Conservation (phyloP, 1,140 invertebrate species). For the Parapsyche elsis region DNA sequence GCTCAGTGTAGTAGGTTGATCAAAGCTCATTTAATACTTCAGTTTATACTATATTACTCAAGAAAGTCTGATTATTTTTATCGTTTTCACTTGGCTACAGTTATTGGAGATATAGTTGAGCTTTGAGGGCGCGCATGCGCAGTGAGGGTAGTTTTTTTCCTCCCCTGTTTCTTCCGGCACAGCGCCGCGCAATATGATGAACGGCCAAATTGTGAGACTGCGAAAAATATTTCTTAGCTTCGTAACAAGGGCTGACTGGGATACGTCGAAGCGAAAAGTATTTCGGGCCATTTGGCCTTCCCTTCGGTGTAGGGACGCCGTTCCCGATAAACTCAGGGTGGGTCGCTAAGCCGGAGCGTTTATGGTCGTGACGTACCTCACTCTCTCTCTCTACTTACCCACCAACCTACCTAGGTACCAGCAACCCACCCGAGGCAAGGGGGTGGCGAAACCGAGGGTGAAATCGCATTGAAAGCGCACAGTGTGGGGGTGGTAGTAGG, state of each 20-base stretch:
- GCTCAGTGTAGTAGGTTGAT: too few species aligned
- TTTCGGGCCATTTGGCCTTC: conserved; percentile 53
- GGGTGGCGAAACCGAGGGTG: conserved; percentile 38
- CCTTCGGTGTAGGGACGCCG: conserved; percentile 29
- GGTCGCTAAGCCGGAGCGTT: conserved; percentile 39
- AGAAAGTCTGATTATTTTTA: too few species aligned
- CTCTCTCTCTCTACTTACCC: too few species aligned
- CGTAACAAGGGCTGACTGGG: conserved; percentile 45
- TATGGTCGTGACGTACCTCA: conserved; percentile 14
- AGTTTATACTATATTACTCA: too few species aligned
- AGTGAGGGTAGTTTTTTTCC: background rate
- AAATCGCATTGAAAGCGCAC: conserved; percentile 30
- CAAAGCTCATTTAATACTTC: too few species aligned
- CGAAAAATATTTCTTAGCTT: conserved; percentile 47
- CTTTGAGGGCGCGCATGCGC: background rate
- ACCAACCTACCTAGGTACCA: too few species aligned
- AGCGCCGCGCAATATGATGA: conserved; percentile 41
- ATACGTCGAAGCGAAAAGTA: conserved; percentile 54
- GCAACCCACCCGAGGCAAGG: background rate
- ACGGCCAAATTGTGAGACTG: conserved; percentile 52
- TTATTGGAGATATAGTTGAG: too few species aligned
- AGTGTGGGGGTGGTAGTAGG: background rate
- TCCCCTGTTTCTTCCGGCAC: background rate
- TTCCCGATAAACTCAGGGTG: conserved; percentile 49
- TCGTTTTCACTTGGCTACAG: too few species aligned